Evolutionary conservation across 1,140 invertebrate genomes (phyloP), one percentile per base, ranked within the genome.

Genomic region (Anagrus nilaparvatae): DNA sequence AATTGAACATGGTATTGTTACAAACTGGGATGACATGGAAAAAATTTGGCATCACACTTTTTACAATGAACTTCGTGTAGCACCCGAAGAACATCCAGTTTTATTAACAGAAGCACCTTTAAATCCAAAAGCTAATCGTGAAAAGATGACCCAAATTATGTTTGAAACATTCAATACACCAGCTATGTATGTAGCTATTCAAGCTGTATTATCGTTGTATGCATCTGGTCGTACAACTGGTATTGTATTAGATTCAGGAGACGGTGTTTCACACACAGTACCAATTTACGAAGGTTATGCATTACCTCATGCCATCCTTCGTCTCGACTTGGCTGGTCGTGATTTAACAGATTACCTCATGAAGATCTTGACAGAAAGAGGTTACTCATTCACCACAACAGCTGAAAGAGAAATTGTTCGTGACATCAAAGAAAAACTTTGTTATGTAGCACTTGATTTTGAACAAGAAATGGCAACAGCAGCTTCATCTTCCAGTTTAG

Each of bases 11-110:
- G 90, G 91, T 54, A 89, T 90, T 58, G 87, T 95, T 47, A 92
- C 87, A 53, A 91, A 96, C 71, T 96, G 92, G 91, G 91, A 96
- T 56, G 89, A 95, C 52, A 96, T 97, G 89, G 88, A 93, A 66
- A 93, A 93, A 66, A 92, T 92, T 66, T 93, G 88, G 89, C 90
- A 95, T 72, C 87, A 95, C 72, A 87, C 87, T 47, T 94, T 93
- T 73, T 94, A 93, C 75, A 93, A 92, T 59, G 92, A 97, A 69
- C 75, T 97, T 52, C 86, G 91, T 71, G 90, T 94, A 43, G 90
- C 88, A 39, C 90, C 90, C 13, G 89, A 92, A 65, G 87, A 93
- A 58, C 83, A 89, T 61, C 83, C 87, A 40, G 83, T 92, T 14
- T 74, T 94, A 28, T 64, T 92, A 30, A 87, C 69, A 76, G 79